These are phyloP conservation scores for Lanius ludovicianus DNA, from an alignment of 2,113 vertebrate species.

Conservation along the genomic window DNA sequence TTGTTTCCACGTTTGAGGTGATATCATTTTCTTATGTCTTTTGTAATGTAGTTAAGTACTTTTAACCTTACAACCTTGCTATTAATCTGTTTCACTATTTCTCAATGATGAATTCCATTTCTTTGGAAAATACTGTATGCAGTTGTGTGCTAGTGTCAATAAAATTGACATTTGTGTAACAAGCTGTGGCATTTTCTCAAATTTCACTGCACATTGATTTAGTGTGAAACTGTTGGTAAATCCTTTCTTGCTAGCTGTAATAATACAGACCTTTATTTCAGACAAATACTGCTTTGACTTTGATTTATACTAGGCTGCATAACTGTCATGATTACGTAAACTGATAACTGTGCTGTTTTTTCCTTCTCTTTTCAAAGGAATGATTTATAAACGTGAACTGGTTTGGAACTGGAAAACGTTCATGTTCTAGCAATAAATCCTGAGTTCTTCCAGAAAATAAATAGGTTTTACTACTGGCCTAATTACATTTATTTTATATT, in stretches of 20 bases:
- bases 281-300: conserved; percentile 1
- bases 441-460: conserved; percentile 6
- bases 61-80: conserved; percentile 65
- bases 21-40: conserved; percentile 70
- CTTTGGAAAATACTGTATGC: conserved; percentile 82
- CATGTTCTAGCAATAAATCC: conserved; percentile 24
- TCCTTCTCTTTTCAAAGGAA: conserved; percentile 41
- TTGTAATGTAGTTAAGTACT: conserved; percentile 68
- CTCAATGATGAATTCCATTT: conserved; percentile 69
- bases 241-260: conserved; percentile 42
- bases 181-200: conserved; percentile 80
- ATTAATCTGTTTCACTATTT: conserved; percentile 72
- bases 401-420: conserved; percentile 43
- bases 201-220: conserved; percentile 67
- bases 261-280: conserved; percentile 54
- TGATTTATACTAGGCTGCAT: conserved; percentile 19
- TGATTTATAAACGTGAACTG: conserved; percentile 23
- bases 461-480: background rate
- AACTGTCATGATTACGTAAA: conserved; percentile 37
- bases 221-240: conserved; percentile 63
- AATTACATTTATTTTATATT: background rate
- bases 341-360: conserved; percentile 33
- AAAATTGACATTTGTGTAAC: conserved; percentile 86
- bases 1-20: conserved; percentile 62
- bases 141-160: conserved; percentile 90